Percentiles rank a stretch among this genome's conserved stretches.
These are phyloP conservation scores for Hirtodrosophila alboralis DNA, from an alignment of 2,888 invertebrate genomes.

Conservation along the genomic window DNA sequence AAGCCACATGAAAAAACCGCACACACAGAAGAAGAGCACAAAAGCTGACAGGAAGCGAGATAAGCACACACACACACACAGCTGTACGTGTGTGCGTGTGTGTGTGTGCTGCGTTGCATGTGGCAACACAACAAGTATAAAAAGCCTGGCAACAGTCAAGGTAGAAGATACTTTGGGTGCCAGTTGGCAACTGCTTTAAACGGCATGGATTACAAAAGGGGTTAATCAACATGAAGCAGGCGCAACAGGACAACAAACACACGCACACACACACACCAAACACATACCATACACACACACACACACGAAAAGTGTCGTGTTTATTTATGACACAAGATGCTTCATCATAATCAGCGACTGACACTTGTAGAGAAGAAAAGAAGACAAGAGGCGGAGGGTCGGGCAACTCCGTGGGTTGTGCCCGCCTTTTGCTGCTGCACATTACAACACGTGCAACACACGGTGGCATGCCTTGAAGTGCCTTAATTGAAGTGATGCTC, in stretches of 20 bases:
- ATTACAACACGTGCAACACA: conserved; percentile 58
- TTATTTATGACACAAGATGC: conserved; percentile 82
- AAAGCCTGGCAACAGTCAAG: conserved; percentile 27
- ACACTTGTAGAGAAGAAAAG: conserved; percentile 60
- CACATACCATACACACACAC: conserved; percentile 28
- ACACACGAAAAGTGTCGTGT: conserved; percentile 60
- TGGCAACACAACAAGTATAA: conserved; percentile 18
- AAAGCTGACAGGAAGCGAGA: conserved; percentile 50
- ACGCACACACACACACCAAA: conserved; percentile 26
- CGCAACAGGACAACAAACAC: conserved; percentile 53
- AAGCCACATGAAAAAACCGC: conserved; percentile 58
- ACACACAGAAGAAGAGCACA: conserved; percentile 26
- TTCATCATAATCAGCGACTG: conserved; percentile 81
- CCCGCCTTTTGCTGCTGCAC: conserved; percentile 28
- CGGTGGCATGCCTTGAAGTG: conserved; percentile 47
- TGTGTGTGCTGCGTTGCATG: conserved; percentile 11
- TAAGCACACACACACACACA: conserved; percentile 29
- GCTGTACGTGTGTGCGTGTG: no score
- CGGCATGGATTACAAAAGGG: conserved; percentile 71
- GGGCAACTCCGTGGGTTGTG: conserved; percentile 27
- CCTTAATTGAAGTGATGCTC: conserved; percentile 72
- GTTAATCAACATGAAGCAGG: conserved; percentile 69
- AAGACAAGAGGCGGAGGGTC: conserved; percentile 8
- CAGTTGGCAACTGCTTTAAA: conserved; percentile 29
- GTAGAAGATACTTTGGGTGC: conserved; percentile 33